These are phyloP conservation scores for Myopa tessellatipennis DNA, from an alignment of 2,888 invertebrate species.

Conservation along the genomic window DNA sequence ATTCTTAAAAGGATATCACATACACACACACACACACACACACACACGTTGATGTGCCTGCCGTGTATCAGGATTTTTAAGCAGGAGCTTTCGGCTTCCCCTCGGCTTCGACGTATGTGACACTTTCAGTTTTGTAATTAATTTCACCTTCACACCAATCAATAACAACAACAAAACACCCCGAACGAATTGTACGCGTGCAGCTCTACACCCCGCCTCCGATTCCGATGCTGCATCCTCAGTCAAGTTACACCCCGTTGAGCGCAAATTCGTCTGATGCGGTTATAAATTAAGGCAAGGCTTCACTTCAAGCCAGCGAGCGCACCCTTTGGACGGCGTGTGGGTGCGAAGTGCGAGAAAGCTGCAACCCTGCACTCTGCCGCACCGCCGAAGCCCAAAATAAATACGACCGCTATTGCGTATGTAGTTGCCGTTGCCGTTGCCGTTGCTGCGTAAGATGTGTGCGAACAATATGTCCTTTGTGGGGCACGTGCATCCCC, in stretches of 20 bases:
- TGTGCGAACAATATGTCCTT: slow-evolving; percentile 58
- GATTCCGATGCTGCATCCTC: slow-evolving; percentile 12
- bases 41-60: no score
- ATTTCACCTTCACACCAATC: slow-evolving; percentile 56
- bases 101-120: slow-evolving; percentile 46
- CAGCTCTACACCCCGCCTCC: slow-evolving; percentile 40
- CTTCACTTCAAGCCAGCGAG: slow-evolving; percentile 62
- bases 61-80: not conserved
- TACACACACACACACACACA: no score
- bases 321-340: slow-evolving; percentile 38
- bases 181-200: slow-evolving; percentile 59
- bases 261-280: slow-evolving; percentile 63
- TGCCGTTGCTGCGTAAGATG: slow-evolving; percentile 46
- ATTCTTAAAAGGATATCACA: not conserved
- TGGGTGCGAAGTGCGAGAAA: slow-evolving; percentile 30
- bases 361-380: slow-evolving; percentile 16
- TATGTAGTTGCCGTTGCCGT: slow-evolving; percentile 46
- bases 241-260: slow-evolving; percentile 52
- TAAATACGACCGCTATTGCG: slow-evolving; percentile 51
- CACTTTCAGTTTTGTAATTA: slow-evolving; percentile 61
- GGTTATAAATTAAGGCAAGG: slow-evolving; percentile 65
- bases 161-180: slow-evolving; percentile 54
- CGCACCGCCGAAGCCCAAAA: slow-evolving; percentile 43
- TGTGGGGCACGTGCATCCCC: slow-evolving; percentile 58
- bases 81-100: not conserved